Percentiles rank a stretch among this genome's conserved stretches.
These are phyloP conservation scores for Ennomos erosarius DNA, from an alignment of 2,888 invertebrate genomes.

Conservation along the genomic window DNA sequence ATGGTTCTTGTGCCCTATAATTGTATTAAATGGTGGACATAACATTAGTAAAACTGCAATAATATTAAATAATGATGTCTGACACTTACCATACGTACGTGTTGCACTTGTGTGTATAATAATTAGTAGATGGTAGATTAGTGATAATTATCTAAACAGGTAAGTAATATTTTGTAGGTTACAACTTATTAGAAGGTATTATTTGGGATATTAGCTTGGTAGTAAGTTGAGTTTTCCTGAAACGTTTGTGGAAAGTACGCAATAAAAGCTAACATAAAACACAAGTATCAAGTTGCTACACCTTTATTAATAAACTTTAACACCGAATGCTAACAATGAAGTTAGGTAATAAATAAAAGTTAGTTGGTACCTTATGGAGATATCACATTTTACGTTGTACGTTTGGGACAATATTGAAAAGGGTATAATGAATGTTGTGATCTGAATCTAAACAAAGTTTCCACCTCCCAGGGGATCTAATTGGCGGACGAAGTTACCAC, in stretches of 20 bases:
- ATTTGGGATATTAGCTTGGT: too few species aligned
- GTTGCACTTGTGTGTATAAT: background rate
- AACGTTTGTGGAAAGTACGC: background rate
- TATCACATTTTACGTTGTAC: constrained; percentile 59
- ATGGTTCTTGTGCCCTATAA: constrained; percentile 74
- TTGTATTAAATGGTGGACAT: constrained; percentile 19
- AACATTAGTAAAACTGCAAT: background rate
- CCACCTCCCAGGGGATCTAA: constrained; percentile 70
- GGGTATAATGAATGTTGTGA: constrained; percentile 33
- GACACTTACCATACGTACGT: constrained; percentile 4
- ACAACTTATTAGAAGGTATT: too few species aligned
- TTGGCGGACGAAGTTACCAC: constrained; percentile 77
- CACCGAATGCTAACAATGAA: constrained; percentile 47
- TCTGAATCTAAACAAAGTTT: constrained; percentile 64
- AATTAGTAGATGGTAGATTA: background rate
- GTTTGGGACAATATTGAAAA: constrained; percentile 24
- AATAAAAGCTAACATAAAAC: constrained; percentile 6
- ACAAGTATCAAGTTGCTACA: constrained; percentile 45
- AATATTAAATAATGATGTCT: background rate
- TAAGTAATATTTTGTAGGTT: background rate
- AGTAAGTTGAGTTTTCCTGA: background rate
- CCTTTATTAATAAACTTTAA: constrained; percentile 59
- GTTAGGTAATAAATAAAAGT: constrained; percentile 48
- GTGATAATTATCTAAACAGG: too few species aligned
- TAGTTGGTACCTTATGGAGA: constrained; percentile 40